Conservation (phyloP, 1,140 invertebrate genomes). For the Diprion similis region DNA sequence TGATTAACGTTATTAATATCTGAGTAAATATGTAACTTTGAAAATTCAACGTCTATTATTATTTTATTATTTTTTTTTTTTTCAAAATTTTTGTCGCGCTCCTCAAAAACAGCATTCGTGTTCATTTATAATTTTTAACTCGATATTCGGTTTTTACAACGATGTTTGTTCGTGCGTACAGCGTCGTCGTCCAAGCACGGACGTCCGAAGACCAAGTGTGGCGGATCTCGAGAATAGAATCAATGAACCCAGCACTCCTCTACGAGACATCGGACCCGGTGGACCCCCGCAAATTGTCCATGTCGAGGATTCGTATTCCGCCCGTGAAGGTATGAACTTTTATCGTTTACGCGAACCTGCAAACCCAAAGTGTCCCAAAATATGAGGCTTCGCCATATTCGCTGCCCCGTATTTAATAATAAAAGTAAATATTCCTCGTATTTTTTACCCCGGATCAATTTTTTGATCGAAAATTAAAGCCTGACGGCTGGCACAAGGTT, state of each 20-base stretch:
- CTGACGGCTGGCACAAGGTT: too few relatives aligned
- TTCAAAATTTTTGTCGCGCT: conserved; percentile 18
- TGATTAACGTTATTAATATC: conserved; percentile 18
- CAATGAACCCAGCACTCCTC: conserved; percentile 89
- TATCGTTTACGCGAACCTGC: neutral
- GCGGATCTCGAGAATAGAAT: conserved; percentile 88
- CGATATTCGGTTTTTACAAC: neutral
- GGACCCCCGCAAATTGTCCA: conserved; percentile 89
- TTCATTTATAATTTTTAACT: neutral
- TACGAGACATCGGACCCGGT: conserved; percentile 76
- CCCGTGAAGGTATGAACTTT: conserved; percentile 80
- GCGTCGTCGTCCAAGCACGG: conserved; percentile 85
- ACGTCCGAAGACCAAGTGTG: conserved; percentile 84
- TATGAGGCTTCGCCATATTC: conserved; percentile 13
- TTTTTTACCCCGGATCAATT: neutral
- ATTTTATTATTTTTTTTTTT: conserved; percentile 24
- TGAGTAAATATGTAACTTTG: too few relatives aligned
- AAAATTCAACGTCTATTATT: neutral
- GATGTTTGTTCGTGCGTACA: conserved; percentile 50
- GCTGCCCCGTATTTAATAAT: conserved; percentile 21
- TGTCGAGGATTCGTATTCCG: conserved; percentile 88
- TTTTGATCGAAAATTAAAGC: too few relatives aligned
- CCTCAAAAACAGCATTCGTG: neutral
- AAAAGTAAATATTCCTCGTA: neutral
- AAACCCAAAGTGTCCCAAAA: neutral